Conservation (phyloP, 2,113 vertebrate genomes). For the Acrocephalus arundinaceus region DNA sequence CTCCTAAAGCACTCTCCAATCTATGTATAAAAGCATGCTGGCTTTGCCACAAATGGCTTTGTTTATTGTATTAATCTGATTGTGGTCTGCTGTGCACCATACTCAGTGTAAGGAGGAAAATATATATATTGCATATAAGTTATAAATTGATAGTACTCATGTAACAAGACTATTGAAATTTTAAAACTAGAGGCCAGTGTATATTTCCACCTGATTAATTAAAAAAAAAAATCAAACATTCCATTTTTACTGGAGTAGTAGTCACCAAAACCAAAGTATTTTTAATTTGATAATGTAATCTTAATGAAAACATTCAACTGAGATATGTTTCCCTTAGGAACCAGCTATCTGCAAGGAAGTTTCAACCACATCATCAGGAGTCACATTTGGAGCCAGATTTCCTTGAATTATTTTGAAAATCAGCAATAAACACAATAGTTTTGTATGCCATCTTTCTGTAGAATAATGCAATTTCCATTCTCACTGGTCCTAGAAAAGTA, state of each 20-base stretch:
- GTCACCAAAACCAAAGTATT: neutral
- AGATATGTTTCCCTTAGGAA: neutral
- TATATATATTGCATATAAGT: neutral
- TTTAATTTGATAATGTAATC: slow-evolving; percentile 40
- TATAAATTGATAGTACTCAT: neutral
- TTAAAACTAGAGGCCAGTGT: neutral
- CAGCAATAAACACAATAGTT: neutral
- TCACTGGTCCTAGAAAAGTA: neutral
- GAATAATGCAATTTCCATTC: neutral
- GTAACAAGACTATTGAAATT: neutral
- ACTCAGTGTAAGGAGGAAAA: neutral
- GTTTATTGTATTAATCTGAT: neutral
- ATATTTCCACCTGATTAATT: neutral
- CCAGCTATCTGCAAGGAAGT: neutral
- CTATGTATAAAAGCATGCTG: neutral
- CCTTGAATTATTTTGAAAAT: neutral
- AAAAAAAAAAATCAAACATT: neutral
- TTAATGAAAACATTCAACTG: slow-evolving; percentile 20
- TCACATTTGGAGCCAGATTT: neutral
- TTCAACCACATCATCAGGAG: neutral
- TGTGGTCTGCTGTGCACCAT: neutral
- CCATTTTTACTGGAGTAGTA: neutral
- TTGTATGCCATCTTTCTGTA: neutral
- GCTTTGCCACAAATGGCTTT: neutral
- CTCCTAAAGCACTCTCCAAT: neutral